Base-by-base conservation (phyloP, 2,888 invertebrate species). In the Drosophila nigricruria region DNA sequence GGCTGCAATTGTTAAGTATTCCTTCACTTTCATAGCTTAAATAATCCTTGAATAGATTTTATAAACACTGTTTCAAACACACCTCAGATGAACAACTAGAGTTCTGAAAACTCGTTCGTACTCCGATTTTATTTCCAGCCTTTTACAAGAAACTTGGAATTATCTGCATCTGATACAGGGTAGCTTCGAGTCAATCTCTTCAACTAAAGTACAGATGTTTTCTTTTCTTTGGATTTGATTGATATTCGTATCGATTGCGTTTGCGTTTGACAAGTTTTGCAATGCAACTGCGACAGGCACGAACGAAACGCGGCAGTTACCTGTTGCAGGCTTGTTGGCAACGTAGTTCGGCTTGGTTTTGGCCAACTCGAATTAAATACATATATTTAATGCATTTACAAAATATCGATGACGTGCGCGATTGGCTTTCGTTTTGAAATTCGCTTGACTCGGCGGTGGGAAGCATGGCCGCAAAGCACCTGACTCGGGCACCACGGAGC, bases 191-290 rank as follows among this genome's bases (percentile, higher is more conserved):
- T 38, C 38, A 6, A n/a, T 5, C 5, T 1, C n/a, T 2, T 5
- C 1, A 18, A 23, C 16, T 23, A 5, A 12, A 38, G n/a, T 5
- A 12, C 8, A 18, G n/a, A 57, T 60, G 49, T 65, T 47, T 59
- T 63, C 20, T 66, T 70, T 87, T 77, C 79, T 63, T 68, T 73
- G 80, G 71, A 74, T 90, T 87, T 87, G 86, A 87, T 87, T 87
- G 86, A 87, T 87, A 90, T 90, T 86, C 90, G 90, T 88, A 90
- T 90, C 90, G 86, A 87, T 87, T 90, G 90, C 90, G 90, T 84
- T 89, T 90, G 73, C 83, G 86, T 90, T 90, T 87, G 86, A 90
- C 86, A 87, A 88, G 86, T 87, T 87, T 87, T 85, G 86, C 90
- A 87, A 89, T 89, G 79, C 70, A 60, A 56, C 73, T 52, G 42